Evolutionary conservation across 2,113 vertebrate species (phyloP), one percentile per base, ranked within the genome.

Genomic region (Anolis sagrei): DNA sequence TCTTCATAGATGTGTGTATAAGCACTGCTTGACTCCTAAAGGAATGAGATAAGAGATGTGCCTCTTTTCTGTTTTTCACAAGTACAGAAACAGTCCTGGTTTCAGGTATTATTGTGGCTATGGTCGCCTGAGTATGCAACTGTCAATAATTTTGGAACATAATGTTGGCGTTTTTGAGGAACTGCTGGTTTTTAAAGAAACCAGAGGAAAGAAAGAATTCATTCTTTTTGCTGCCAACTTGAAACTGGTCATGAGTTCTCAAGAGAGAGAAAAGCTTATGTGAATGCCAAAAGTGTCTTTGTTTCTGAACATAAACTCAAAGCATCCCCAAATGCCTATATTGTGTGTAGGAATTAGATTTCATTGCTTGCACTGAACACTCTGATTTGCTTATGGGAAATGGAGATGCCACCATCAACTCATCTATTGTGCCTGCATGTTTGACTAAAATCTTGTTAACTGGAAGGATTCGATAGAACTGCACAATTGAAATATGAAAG

Each of bases 381-480:
- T 54, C 19, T 51, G 73, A 62, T 83, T 82, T 78, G 36, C 86
- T 87, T 70, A 34, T 62, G 74, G 54, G 74, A 82, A 23, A 34
- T 77, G 27, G 74, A 62, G 23, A 66, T 84, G 72, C 49, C n/a
- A 76, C 64, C 54, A 81, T 39, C n/a, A 11, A 36, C 74, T 62
- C 54, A 1, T 32, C 29, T 79, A 27, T 58, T 21, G 66, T 77
- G 23, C 66, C 10, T 14, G 6, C 2, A 1, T 76, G 73, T 83
- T 89, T 89, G n/a, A 64, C 76, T 73, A 39, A 82, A 83, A 79
- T 83, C 81, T 83, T 74, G 58, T 87, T 83, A 83, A 79, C 54
- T 83, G 54, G 64, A 74, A 73, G 25, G 69, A 79, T 44, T 72
- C 44, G 8, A 85, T 79, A 79, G 68, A 86, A 75, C 23, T 51